Conservation (phyloP, 2,888 invertebrate genomes). For the Mimumesa dahlbomi region DNA sequence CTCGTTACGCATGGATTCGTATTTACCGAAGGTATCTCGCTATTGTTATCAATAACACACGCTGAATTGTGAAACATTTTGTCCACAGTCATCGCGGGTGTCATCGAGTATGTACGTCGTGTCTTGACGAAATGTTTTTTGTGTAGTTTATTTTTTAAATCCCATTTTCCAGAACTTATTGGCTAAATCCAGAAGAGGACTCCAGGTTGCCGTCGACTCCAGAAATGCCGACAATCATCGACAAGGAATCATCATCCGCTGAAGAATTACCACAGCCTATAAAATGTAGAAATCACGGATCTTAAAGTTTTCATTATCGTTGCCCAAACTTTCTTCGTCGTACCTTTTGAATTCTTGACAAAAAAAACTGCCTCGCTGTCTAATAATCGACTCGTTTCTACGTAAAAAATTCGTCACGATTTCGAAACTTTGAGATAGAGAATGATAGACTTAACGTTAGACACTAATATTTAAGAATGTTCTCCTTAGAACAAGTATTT, state of each 20-base stretch:
- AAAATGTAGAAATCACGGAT: conserved; percentile 42
- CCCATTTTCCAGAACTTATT: conserved; percentile 39
- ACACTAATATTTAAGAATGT: no score
- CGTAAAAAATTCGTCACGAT: no score
- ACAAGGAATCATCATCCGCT: conserved; percentile 37
- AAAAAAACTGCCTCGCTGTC: background rate
- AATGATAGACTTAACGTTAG: no score
- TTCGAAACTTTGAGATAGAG: no score
- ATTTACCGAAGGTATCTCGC: no score
- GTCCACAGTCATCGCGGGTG: no score
- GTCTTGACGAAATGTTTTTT: no score
- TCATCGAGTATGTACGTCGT: no score
- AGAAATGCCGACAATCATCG: conserved; percentile 57
- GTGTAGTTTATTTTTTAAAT: background rate
- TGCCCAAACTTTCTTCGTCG: conserved; percentile 5
- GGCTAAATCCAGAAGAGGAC: conserved; percentile 52
- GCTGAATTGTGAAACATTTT: no score
- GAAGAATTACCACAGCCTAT: conserved; percentile 69
- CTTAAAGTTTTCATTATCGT: conserved; percentile 17
- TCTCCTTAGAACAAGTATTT: no score
- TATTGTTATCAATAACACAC: no score
- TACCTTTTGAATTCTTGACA: conserved; percentile 6
- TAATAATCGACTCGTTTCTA: background rate
- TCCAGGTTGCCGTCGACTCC: conserved; percentile 36
- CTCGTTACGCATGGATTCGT: no score